Base-by-base conservation (phyloP, 2,113 vertebrate genomes). In the Brachyistius frenatus region DNA sequence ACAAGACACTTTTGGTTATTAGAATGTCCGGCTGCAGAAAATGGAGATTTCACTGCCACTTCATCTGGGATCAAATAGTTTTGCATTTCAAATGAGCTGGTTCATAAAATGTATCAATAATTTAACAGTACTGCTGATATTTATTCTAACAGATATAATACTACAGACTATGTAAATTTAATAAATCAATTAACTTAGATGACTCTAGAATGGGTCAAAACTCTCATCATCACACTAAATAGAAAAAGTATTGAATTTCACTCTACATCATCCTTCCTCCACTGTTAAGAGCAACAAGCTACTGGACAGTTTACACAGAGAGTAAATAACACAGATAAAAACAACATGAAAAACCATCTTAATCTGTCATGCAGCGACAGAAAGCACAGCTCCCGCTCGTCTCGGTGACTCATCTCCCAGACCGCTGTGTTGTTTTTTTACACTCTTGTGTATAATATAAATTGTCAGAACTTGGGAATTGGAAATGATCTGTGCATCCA, bases 401-500 rank as follows among this genome's bases (percentile, higher is more conserved):
- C 71, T 46, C 35, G 31, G 4, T 63, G 85, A 77, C 66, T 76
- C 73, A 37, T 68, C 49, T 72, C 37, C 11, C 36, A 44, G 2
- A 57, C 46, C 15, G 67, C 55, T 6, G 8, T 7, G 64, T 54
- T 64, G 31, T 49, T 52, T 66, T 69, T 49, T 49, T 44, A 61
- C 32, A 73, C 74, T 37, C 36, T 41, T 31, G 7, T 14, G 63
- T 69, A 46, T 69, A 60, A 69, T 67, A 63, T 66, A 78, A 72
- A 70, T 11, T 52, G 76, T 63, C 61, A 67, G 53, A 74, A 35
- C 46, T 55, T 72, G 67, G 75, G 82, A 77, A 75, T 62, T 81
- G 41, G 15, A 78, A 83, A 72, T 65, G 30, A 74, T 73, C 56
- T 11, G 62, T 31, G 44, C 56, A 50, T 79, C 73, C 67, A 60